A percentile compares a stretch with the other conserved stretches of the same genome.
phyloP scores from a whole-genome alignment of 1,140 invertebrate species.

The Carcinoscorpius rotundicauda region DNA sequence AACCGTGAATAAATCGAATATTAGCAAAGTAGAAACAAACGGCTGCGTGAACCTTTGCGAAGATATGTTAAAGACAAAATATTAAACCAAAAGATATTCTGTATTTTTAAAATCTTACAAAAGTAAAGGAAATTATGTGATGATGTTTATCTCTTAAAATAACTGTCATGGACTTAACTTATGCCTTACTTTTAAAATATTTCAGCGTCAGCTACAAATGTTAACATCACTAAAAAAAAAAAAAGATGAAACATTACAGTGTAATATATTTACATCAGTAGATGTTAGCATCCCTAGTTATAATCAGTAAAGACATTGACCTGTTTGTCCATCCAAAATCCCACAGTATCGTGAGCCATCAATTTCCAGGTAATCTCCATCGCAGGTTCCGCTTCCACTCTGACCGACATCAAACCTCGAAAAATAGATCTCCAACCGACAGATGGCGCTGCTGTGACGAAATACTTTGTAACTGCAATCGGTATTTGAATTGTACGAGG shows the following conservation, averaged over 20 bases:
- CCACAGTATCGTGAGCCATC: slow-evolving; percentile 23
- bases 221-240: slow-evolving; percentile 1
- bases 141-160: too few species aligned
- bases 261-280: not conserved
- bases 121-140: too few species aligned
- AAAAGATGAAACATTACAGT: not conserved
- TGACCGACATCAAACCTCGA: slow-evolving; percentile 23
- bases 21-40: too few species aligned
- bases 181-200: too few species aligned
- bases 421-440: slow-evolving; percentile 23
- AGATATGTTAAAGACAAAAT: too few species aligned
- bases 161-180: too few species aligned
- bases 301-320: not conserved
- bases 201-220: not conserved
- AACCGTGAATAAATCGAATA: too few species aligned
- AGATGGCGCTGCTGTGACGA: slow-evolving; percentile 14
- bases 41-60: too few species aligned
- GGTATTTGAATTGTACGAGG: slow-evolving; percentile 15
- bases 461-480: slow-evolving; percentile 22
- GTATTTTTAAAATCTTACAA: too few species aligned
- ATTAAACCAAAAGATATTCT: too few species aligned
- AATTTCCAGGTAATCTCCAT: slow-evolving; percentile 23
- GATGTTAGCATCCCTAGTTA: not conserved
- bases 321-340: slow-evolving; percentile 14
- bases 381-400: slow-evolving; percentile 14